These are phyloP conservation scores for Ceyx margarethae DNA, from an alignment of 2,113 vertebrate species.

Conservation along the genomic window DNA sequence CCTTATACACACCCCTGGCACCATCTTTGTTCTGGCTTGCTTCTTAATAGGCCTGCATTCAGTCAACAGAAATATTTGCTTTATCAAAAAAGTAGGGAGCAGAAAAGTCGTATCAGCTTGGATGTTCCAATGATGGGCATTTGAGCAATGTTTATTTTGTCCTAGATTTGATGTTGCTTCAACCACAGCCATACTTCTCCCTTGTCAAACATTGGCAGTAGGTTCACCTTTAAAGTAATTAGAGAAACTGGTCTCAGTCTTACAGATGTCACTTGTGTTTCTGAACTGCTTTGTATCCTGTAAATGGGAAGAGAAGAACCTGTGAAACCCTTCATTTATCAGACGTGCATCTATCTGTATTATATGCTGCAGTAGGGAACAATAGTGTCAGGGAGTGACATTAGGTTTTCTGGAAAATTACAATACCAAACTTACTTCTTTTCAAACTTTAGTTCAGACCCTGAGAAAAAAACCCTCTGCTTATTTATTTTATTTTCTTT, in stretches of 20 bases:
- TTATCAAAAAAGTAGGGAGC: neutral
- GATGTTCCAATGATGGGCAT: neutral
- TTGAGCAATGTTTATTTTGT: neutral
- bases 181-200: neutral
- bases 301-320: neutral
- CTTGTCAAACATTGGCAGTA: neutral
- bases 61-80: neutral
- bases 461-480: neutral
- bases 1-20: rapidly evolving
- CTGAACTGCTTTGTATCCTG: conserved; percentile 8
- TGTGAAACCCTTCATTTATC: neutral
- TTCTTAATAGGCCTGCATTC: neutral
- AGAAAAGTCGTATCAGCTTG: neutral
- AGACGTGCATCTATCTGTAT: neutral
- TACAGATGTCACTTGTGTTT: neutral
- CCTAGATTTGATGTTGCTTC: neutral
- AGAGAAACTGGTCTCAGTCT: neutral
- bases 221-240: neutral
- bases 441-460: neutral
- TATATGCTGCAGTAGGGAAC: neutral
- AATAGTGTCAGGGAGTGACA: neutral
- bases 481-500: neutral
- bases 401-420: neutral
- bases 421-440: neutral
- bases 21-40: neutral